Evolutionary conservation across 1,140 invertebrate species (phyloP), one percentile per base, ranked within the genome.

Genomic region (Anagrus nilaparvatae): DNA sequence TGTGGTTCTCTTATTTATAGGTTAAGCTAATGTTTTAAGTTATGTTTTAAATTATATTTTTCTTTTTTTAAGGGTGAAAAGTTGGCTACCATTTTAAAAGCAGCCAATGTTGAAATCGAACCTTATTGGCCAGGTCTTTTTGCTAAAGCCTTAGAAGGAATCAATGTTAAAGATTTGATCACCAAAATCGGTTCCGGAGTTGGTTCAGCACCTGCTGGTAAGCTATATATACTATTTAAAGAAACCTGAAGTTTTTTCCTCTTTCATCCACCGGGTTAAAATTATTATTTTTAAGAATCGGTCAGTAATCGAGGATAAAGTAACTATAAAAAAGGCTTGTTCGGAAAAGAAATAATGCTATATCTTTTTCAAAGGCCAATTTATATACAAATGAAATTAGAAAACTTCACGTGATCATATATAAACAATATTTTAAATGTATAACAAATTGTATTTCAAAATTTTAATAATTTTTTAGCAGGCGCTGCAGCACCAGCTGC

Each of bases 101-200:
- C 96, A 19, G 95, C 96, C 34, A 81, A 79, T 61, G 93, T 99
- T 43, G 85, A 91, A 33, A 84, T 99, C 18, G 97, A 99, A 63
- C 94, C 96, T 16, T 99, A 97, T 71, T 99, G 97, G 97, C 93
- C 95, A 41, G 89, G 89, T 61, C 74, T 99, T 20, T 99, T 99
- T 69, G 91, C 94, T 46, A 97, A 97, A 67, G 90, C 94, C 30
- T 71, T 99, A 38, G 92, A 98, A 70, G 89, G 88, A 43, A 69
- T 97, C 40, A 93, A 97, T 60, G 79, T 98, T 20, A 93, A 90
- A 65, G 86, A 92, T 33, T 69, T 99, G 51, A 92, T 99, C 64
- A 87, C 87, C 38, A 97, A 92, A 61, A 84, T 99, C 54, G 89
- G 93, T 16, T 86, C 87, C 41, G 91, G 90, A 44, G 92, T 88